phyloP scores from a whole-genome alignment of 35 echinoderm and acorn worm genomes.

The Ophioderma brevispina region DNA sequence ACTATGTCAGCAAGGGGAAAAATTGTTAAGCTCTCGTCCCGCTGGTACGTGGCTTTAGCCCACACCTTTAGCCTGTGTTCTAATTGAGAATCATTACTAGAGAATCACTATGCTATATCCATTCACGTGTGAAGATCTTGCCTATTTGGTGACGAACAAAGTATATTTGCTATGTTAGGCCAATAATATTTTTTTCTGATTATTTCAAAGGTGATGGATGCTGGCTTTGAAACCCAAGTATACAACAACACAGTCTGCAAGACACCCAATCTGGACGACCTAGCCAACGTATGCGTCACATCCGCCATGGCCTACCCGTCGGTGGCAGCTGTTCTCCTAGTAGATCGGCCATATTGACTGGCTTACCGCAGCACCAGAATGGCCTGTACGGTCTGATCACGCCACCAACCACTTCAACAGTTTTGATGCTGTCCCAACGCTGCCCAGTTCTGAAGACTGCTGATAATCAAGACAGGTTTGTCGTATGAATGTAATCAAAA shows the following conservation, averaged over 20 bases:
- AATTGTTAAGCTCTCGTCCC: no score
- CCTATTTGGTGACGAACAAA: no score
- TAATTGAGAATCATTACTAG: no score
- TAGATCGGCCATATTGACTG: conserved; percentile 88
- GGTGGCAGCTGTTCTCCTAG: conserved; percentile 96
- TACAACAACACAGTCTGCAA: conserved; percentile 93
- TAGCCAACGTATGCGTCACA: conserved; percentile 60
- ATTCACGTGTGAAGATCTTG: no score
- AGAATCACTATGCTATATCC: no score
- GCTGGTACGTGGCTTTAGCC: no score
- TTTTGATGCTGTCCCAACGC: conserved; percentile 66
- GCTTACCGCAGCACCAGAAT: conserved; percentile 91
- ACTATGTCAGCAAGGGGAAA: no score
- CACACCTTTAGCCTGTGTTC: no score
- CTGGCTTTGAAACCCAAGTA: conserved; percentile 80
- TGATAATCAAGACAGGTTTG: conserved; percentile 71
- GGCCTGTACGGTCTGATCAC: conserved; percentile 86
- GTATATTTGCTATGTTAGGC: not conserved
- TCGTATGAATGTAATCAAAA: not conserved
- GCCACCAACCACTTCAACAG: conserved; percentile 67
- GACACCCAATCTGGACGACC: conserved; percentile 78
- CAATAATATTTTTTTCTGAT: not conserved
- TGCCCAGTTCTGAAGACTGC: conserved; percentile 62
- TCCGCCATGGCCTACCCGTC: conserved; percentile 78
- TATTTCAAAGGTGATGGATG: conserved; percentile 64